phyloP scores from a whole-genome alignment of 1,140 invertebrate species.

The Lucilia cuprina region DNA sequence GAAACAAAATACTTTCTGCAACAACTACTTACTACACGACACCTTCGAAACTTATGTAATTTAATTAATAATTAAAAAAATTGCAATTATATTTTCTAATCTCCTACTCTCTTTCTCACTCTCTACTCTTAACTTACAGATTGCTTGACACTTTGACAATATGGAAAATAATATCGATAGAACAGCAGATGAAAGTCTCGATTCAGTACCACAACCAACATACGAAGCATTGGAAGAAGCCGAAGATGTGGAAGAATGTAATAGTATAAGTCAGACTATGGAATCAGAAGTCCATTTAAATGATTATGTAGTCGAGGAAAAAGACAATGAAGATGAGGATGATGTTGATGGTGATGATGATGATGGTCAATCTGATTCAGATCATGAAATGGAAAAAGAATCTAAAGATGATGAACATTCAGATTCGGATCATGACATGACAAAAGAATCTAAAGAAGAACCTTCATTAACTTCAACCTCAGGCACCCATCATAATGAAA shows the following conservation, averaged over 20 bases:
- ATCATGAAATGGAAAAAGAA: constrained; percentile 11
- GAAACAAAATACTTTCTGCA: background rate
- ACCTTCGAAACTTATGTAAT: constrained; percentile 1
- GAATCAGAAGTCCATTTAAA: background rate
- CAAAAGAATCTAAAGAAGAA: background rate
- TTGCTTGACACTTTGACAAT: background rate
- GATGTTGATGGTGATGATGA: constrained; percentile 19
- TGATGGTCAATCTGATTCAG: background rate
- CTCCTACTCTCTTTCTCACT: background rate
- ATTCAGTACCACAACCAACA: constrained; percentile 55
- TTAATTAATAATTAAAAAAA: constrained; percentile 1
- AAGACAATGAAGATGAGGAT: constrained; percentile 10
- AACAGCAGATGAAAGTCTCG: constrained; percentile 45
- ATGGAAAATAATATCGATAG: background rate
- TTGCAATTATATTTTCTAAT: background rate
- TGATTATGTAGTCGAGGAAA: background rate
- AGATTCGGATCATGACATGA: background rate
- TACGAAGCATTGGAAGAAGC: constrained; percentile 50
- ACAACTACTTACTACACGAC: background rate
- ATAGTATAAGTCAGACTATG: background rate
- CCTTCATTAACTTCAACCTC: background rate
- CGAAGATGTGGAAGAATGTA: background rate
- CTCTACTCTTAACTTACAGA: background rate
- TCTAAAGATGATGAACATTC: background rate
- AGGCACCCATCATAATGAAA: background rate